Evolutionary conservation across 2,113 vertebrate genomes (phyloP).

Genomic region (Ursus arctos): DNA sequence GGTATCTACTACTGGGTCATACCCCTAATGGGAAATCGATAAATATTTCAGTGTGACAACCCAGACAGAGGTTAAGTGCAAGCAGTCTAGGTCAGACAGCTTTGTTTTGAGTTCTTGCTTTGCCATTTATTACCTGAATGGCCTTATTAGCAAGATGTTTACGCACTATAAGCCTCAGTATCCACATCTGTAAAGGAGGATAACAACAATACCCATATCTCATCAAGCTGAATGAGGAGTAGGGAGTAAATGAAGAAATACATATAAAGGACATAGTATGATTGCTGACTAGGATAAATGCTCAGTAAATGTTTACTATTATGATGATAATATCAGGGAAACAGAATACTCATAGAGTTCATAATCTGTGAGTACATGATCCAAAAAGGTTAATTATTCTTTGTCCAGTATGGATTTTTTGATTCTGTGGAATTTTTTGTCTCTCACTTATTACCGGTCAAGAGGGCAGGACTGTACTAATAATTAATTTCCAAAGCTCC

Average conservation of each 20-base stretch:
- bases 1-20: not conserved
- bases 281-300: not conserved
- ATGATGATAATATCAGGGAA: not conserved
- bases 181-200: not conserved
- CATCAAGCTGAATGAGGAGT: not conserved
- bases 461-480: not conserved
- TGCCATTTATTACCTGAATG: not conserved
- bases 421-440: not conserved
- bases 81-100: not conserved
- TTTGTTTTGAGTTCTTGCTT: constrained; percentile 3
- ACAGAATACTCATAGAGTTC: not conserved
- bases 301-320: not conserved
- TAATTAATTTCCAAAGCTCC: constrained; percentile 46
- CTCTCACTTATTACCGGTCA: not conserved
- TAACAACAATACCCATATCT: not conserved
- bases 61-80: not conserved
- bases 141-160: not conserved
- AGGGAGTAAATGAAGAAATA: not conserved
- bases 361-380: not conserved
- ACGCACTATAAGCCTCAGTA: not conserved
- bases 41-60: not conserved
- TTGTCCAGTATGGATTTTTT: not conserved
- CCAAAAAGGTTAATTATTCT: constrained; percentile 29
- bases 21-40: not conserved
- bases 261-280: not conserved